Evolutionary conservation across 1,140 invertebrate genomes (phyloP).

Genomic region (Agrilus planipennis): DNA sequence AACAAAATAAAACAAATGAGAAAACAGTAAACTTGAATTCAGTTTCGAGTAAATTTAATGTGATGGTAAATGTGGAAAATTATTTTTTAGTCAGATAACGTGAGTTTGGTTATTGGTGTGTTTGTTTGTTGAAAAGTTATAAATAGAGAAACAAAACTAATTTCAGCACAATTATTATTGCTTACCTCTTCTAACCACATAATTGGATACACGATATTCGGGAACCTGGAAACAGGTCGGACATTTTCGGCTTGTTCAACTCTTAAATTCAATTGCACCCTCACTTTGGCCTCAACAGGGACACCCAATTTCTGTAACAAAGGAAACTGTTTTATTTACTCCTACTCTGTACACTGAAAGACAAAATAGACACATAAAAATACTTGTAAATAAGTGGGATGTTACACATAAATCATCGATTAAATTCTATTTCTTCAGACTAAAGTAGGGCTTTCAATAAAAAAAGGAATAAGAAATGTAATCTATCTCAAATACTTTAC

Average conservation of each 20-base stretch:
- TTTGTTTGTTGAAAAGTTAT: not conserved
- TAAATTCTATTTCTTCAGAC: too few relatives aligned
- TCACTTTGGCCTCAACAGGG: conserved; percentile 66
- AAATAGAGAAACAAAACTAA: not conserved
- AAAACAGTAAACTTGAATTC: too few relatives aligned
- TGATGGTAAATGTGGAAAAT: too few relatives aligned
- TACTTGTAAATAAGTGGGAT: not conserved
- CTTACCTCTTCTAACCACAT: conserved; percentile 79
- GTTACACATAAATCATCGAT: too few relatives aligned
- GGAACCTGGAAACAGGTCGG: conserved; percentile 58
- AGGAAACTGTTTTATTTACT: conserved; percentile 16
- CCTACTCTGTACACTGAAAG: conserved; percentile 1
- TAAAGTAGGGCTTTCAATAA: too few relatives aligned
- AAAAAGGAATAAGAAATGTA: too few relatives aligned
- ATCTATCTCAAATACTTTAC: too few relatives aligned
- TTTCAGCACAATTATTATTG: not conserved
- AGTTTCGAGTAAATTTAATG: too few relatives aligned
- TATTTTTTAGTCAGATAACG: too few relatives aligned
- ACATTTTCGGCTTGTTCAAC: conserved; percentile 61
- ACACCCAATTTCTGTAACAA: conserved; percentile 70
- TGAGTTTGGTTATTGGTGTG: not conserved
- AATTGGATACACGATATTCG: conserved; percentile 69
- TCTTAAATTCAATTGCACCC: conserved; percentile 71
- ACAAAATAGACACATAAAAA: not conserved
- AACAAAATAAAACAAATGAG: too few relatives aligned